Percentiles rank a stretch among this genome's conserved stretches.
phyloP scores from a whole-genome alignment of 2,113 vertebrate genomes.

The Meleagris gallopavo region DNA sequence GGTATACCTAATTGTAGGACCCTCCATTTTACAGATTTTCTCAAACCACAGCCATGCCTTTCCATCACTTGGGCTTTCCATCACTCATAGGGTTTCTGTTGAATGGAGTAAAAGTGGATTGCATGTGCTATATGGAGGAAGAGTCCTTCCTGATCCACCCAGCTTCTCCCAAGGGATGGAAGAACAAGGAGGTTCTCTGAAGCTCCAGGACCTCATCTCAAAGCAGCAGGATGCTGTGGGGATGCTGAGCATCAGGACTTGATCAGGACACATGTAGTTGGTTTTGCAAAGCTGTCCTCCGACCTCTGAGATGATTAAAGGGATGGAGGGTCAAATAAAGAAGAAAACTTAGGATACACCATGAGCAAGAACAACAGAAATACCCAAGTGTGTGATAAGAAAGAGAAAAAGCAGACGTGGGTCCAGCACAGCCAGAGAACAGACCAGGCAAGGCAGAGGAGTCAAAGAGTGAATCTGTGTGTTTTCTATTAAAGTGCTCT shows the following conservation, averaged over 20 bases:
- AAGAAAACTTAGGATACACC: background rate
- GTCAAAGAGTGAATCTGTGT: background rate
- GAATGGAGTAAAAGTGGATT: background rate
- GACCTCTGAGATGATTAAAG: background rate
- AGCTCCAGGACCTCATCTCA: background rate
- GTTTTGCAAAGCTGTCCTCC: background rate
- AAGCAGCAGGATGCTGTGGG: background rate
- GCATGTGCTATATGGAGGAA: accelerated
- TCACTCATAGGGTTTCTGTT: background rate
- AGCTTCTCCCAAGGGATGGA: background rate
- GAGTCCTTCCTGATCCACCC: background rate
- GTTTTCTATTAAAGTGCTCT: background rate
- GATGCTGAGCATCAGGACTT: background rate
- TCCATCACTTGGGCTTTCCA: background rate
- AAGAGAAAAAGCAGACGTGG: background rate
- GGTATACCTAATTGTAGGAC: accelerated
- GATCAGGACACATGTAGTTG: background rate
- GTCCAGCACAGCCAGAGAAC: background rate
- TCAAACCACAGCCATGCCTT: background rate
- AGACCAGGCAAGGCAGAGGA: background rate
- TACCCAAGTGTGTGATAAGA: background rate
- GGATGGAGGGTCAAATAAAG: background rate
- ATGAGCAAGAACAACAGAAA: background rate
- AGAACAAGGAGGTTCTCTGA: background rate
- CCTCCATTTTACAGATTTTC: accelerated